phyloP scores from a whole-genome alignment of 2,113 vertebrate genomes.

The Saimiri boliviensis region DNA sequence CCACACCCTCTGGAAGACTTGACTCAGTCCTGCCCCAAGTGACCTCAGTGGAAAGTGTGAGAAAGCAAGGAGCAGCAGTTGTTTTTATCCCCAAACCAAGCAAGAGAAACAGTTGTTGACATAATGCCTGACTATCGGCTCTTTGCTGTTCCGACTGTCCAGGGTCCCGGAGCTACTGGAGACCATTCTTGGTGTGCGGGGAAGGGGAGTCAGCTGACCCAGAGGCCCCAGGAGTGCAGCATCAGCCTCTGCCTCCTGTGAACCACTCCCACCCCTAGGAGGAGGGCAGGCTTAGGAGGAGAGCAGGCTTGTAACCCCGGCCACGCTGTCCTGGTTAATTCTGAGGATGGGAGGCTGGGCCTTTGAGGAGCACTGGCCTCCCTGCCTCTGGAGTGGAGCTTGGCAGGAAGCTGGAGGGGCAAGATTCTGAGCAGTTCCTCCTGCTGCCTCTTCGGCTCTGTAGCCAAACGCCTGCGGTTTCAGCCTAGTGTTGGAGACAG shows the following conservation, averaged over 20 bases:
- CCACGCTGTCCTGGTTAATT: background rate
- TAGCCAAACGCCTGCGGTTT: constrained; percentile 48
- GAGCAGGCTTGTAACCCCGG: background rate
- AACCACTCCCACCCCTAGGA: background rate
- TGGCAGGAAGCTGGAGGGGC: background rate
- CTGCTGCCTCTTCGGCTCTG: constrained; percentile 19
- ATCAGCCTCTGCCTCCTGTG: background rate
- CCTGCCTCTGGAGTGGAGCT: background rate
- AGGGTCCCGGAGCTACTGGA: background rate
- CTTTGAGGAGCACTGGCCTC: background rate
- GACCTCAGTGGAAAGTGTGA: constrained; percentile 38
- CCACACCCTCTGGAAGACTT: constrained; percentile 42
- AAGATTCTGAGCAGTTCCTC: background rate
- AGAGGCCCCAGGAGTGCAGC: background rate
- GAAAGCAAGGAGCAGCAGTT: constrained; percentile 25
- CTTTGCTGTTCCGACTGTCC: background rate
- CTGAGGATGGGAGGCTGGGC: background rate
- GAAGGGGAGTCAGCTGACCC: background rate
- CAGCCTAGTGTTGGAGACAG: constrained; percentile 17
- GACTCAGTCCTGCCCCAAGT: constrained; percentile 28
- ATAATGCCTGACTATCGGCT: background rate
- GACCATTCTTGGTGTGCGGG: background rate
- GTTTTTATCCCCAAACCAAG: constrained; percentile 37
- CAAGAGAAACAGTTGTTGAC: background rate
- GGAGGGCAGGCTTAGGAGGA: background rate